A percentile compares a stretch with the other conserved stretches of the same genome.
phyloP scores from a whole-genome alignment of 2,113 vertebrate species.

The Talpa occidentalis region DNA sequence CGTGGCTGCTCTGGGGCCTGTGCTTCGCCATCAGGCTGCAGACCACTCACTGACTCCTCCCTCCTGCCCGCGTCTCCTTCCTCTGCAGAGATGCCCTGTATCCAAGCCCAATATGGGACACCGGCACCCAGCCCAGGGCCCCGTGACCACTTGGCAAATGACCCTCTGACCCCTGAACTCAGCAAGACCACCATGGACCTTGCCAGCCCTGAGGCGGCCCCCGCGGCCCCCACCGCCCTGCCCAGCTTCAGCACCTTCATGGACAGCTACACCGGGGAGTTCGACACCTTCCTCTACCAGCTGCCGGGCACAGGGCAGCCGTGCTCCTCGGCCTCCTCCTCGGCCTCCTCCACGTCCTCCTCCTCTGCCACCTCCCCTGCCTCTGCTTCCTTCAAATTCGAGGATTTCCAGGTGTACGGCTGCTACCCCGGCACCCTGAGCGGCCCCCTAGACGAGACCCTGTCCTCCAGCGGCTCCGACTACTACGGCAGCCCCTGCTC shows the following conservation, averaged over 20 bases:
- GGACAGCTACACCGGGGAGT: slow-evolving; percentile 89
- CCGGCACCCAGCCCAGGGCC: slow-evolving; percentile 83
- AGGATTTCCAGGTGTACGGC: slow-evolving; percentile 95
- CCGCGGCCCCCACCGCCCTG: slow-evolving; percentile 85
- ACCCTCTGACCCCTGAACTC: slow-evolving; percentile 91
- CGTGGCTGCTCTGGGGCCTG: not conserved
- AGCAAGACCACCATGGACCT: slow-evolving; percentile 91
- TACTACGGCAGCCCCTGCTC: slow-evolving; percentile 94
- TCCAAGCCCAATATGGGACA: slow-evolving; percentile 93
- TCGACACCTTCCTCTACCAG: slow-evolving; percentile 95
- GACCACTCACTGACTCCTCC: not conserved
- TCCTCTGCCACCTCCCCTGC: slow-evolving; percentile 81
- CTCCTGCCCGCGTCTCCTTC: not conserved
- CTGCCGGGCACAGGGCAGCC: slow-evolving; percentile 83
- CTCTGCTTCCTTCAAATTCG: slow-evolving; percentile 88
- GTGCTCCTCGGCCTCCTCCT: slow-evolving; percentile 71
- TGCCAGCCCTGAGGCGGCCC: slow-evolving; percentile 84
- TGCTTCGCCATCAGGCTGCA: not conserved
- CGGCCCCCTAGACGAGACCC: slow-evolving; percentile 89
- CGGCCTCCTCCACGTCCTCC: slow-evolving; percentile 71
- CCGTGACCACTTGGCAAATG: slow-evolving; percentile 89
- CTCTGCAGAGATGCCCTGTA: slow-evolving; percentile 95
- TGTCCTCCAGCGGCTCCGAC: slow-evolving; percentile 93
- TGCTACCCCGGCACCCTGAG: slow-evolving; percentile 93
- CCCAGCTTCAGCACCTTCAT: slow-evolving; percentile 95